These are phyloP conservation scores for Agrotis segetum DNA, from an alignment of 2,888 invertebrate genomes.

Conservation along the genomic window DNA sequence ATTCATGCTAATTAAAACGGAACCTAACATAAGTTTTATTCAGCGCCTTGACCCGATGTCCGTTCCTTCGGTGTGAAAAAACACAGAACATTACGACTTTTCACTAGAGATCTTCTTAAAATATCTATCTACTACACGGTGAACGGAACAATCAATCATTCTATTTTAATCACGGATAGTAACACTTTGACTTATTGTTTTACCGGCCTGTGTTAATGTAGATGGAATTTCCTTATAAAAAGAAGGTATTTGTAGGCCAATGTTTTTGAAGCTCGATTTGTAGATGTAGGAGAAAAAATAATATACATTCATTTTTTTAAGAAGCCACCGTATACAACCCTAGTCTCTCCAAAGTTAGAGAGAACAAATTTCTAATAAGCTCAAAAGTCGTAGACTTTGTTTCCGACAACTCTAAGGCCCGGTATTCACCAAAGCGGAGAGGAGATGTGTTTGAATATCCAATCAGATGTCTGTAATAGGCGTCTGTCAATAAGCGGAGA, in stretches of 20 bases:
- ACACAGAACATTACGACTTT: conserved; percentile 44
- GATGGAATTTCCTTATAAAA: conserved; percentile 24
- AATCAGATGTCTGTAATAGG: too few relatives aligned
- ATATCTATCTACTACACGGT: conserved; percentile 40
- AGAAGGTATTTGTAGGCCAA: conserved; percentile 11
- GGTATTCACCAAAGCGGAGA: too few relatives aligned
- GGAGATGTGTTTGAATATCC: too few relatives aligned
- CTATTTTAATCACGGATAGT: conserved; percentile 50
- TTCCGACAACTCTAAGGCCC: too few relatives aligned
- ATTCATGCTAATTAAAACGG: background rate
- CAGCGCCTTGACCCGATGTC: conserved; percentile 46
- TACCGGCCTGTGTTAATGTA: conserved; percentile 12
- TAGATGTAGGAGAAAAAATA: background rate
- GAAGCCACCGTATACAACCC: too few relatives aligned
- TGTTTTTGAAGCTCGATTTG: background rate
- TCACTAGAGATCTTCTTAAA: conserved; percentile 40
- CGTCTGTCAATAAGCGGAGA: too few relatives aligned
- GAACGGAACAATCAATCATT: conserved; percentile 61
- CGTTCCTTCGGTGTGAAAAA: conserved; percentile 33
- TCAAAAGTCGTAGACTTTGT: too few relatives aligned
- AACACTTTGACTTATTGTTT: conserved; percentile 45
- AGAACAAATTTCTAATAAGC: too few relatives aligned
- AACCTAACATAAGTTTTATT: conserved; percentile 1
- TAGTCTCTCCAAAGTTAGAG: too few relatives aligned
- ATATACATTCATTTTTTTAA: background rate